phyloP scores from a whole-genome alignment of 2,797 vertebrate species.

The Synanceia verrucosa region DNA sequence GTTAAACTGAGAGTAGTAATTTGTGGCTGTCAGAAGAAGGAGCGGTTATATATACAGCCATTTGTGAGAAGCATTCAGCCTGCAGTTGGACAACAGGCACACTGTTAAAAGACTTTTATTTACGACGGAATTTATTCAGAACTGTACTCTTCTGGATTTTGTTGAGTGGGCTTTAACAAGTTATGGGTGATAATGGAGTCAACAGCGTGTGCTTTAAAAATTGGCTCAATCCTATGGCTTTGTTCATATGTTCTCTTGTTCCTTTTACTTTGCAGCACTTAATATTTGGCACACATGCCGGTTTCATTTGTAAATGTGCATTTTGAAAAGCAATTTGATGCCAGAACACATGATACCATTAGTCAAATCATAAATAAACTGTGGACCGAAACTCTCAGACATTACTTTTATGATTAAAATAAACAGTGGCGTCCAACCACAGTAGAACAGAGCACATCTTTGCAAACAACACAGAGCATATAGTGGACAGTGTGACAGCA shows the following conservation, averaged over 20 bases:
- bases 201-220: slow-evolving; percentile 21
- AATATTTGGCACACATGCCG: slow-evolving; percentile 17
- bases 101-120: background rate
- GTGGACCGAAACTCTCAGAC: background rate
- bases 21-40: slow-evolving; percentile 46
- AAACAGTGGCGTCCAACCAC: slow-evolving; percentile 41
- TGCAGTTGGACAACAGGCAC: slow-evolving; percentile 46
- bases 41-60: slow-evolving; percentile 60
- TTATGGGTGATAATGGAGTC: slow-evolving; percentile 44
- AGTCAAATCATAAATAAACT: background rate
- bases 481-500: slow-evolving; percentile 38
- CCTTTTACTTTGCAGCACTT: slow-evolving; percentile 9
- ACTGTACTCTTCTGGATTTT: slow-evolving; percentile 36
- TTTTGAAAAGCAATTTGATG: background rate
- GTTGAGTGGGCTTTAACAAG: slow-evolving; percentile 37
- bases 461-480: slow-evolving; percentile 34
- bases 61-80: slow-evolving; percentile 58
- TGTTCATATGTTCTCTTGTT: slow-evolving; percentile 20
- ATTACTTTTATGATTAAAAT: slow-evolving; percentile 11
- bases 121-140: slow-evolving; percentile 34
- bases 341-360: background rate
- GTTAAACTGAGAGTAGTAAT: slow-evolving; percentile 42
- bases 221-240: slow-evolving; percentile 4
- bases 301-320: background rate
- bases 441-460: slow-evolving; percentile 49